Evolutionary conservation across 2,888 invertebrate species (phyloP).

Genomic region (Cacoxenus indagator): DNA sequence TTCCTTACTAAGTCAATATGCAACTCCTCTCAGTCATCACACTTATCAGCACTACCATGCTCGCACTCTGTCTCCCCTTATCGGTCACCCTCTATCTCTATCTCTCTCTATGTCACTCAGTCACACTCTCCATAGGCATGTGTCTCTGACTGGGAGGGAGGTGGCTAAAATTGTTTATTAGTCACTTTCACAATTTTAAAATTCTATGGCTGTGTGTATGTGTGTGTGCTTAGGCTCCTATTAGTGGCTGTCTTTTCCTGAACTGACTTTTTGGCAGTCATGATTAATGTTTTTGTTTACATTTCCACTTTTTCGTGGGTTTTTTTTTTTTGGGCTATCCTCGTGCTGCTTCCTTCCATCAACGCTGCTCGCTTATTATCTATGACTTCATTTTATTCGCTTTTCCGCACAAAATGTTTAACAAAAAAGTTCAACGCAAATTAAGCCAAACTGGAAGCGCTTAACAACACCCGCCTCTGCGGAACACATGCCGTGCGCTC

Average conservation of each 20-base stretch:
- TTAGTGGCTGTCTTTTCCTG: not conserved
- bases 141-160: too few relatives aligned
- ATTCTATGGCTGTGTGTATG: not conserved
- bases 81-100: too few relatives aligned
- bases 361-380: not conserved
- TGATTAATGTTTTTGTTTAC: conserved; percentile 62
- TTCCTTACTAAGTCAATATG: not conserved
- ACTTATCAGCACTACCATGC: too few relatives aligned
- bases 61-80: too few relatives aligned
- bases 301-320: conserved; percentile 35
- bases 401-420: conserved; percentile 40
- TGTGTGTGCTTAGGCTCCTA: not conserved
- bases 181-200: too few relatives aligned
- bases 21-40: too few relatives aligned
- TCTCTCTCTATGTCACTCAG: too few relatives aligned
- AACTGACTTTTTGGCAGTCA: conserved; percentile 37
- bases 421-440: conserved; percentile 63
- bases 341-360: not conserved
- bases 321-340: not conserved
- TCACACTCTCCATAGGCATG: too few relatives aligned
- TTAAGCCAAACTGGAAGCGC: conserved; percentile 64
- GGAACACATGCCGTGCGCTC: too few relatives aligned
- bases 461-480: conserved; percentile 58
- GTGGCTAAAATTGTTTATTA: too few relatives aligned
- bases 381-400: not conserved